These are phyloP conservation scores for Chrysocyon brachyurus DNA, from an alignment of 2,797 vertebrate genomes.

Conservation along the genomic window DNA sequence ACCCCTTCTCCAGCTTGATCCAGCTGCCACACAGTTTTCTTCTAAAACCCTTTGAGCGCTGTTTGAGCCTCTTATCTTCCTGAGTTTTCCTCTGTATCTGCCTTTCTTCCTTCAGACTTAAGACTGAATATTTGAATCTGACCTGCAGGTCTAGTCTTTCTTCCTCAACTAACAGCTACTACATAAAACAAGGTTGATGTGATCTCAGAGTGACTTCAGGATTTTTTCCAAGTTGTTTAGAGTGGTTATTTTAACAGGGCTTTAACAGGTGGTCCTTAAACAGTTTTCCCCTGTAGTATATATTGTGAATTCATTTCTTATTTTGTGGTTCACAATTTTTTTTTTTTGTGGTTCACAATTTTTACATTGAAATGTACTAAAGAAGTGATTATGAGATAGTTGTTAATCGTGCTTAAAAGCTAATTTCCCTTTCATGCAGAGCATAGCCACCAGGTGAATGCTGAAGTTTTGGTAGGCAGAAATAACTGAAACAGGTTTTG, in stretches of 20 bases:
- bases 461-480: neutral
- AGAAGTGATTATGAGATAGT: neutral
- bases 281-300: neutral
- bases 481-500: constrained; percentile 38
- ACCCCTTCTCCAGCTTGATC: neutral
- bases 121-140: neutral
- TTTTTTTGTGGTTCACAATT: neutral
- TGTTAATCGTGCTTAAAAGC: constrained; percentile 17
- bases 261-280: neutral
- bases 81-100: neutral
- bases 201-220: constrained; percentile 40
- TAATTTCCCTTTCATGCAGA: neutral
- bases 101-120: neutral
- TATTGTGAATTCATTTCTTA: constrained; percentile 24
- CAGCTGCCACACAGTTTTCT: neutral
- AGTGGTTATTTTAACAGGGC: neutral
- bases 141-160: neutral
- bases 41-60: neutral
- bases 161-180: constrained; percentile 20
- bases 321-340: neutral
- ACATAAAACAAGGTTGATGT: neutral
- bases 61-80: neutral
- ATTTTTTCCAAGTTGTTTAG: constrained; percentile 55
- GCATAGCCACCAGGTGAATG: neutral
- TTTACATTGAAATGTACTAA: constrained; percentile 23